phyloP scores from a whole-genome alignment of 2,888 invertebrate species.

The Celastrina argiolus region DNA sequence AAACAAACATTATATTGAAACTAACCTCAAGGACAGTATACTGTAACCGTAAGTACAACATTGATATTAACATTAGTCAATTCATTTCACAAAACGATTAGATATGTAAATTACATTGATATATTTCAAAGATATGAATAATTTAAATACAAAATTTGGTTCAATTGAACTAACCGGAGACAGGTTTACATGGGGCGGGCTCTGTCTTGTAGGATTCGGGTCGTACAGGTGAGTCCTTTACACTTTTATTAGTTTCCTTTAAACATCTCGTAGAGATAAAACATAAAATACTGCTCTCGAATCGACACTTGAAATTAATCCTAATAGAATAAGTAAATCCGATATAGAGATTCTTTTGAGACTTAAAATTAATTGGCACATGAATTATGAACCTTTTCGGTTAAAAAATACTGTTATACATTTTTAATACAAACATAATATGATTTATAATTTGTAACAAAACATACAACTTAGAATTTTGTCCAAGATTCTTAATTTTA shows the following conservation, averaged over 20 bases:
- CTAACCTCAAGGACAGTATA: slow-evolving; percentile 67
- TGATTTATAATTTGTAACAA: background rate
- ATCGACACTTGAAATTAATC: background rate
- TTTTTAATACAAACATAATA: background rate
- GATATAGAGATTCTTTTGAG: background rate
- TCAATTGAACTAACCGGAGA: slow-evolving; percentile 25
- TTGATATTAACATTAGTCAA: slow-evolving; percentile 72
- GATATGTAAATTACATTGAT: slow-evolving; percentile 73
- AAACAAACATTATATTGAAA: slow-evolving; percentile 73
- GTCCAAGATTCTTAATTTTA: background rate
- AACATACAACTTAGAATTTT: background rate
- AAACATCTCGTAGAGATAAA: background rate
- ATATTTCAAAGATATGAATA: slow-evolving; percentile 62
- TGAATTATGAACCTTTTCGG: background rate
- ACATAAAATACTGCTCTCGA: background rate
- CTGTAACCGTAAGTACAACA: slow-evolving; percentile 74
- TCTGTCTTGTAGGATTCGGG: slow-evolving; percentile 8
- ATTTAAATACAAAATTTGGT: slow-evolving; percentile 41
- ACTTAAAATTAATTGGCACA: slow-evolving; percentile 1
- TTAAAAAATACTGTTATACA: background rate
- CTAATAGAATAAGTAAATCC: background rate
- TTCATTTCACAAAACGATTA: slow-evolving; percentile 71
- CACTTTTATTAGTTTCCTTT: background rate
- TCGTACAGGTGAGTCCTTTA: background rate
- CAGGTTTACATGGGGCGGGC: slow-evolving; percentile 6